Base-by-base conservation (phyloP, 2,797 vertebrate genomes). In the Lagocephalus sceleratus region DNA sequence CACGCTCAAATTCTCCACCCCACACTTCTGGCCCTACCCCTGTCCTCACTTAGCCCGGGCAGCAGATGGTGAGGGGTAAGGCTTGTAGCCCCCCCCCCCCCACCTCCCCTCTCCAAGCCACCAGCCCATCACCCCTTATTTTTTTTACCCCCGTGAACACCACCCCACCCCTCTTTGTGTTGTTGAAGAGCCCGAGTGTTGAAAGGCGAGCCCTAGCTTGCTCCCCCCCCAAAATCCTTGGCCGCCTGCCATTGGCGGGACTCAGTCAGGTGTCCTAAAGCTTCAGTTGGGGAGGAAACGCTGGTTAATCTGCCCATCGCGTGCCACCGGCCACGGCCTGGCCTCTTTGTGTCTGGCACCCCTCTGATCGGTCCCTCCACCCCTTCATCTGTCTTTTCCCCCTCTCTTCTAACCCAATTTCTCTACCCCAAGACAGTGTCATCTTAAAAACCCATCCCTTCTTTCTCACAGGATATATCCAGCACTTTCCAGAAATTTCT, bases 1-100 rank as follows among this genome's bases (percentile, higher is more conserved):
- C 62, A 20, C 69, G 67, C 84, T 73, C 48, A 6, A 53, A 71
- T 76, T 68, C 71, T 54, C 69, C 71, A 74, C 71, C 71, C 79
- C 3, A 47, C 68, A 52, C 76, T 43, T 75, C 66, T 60, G 71
- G 80, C 84, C 85, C 70, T 79, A 57, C 81, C 83, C 78, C 76
- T 83, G 83, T 87, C 82, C 87, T 84, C 88, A 89, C 76, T 88
- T 86, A 87, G 87, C 88, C 91, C 73, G 83, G 76, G 78, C 64
- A 91, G 89, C 93, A 94, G 93, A 94, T 93, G 92, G 92, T 89
- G 86, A 90, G 84, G 91, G 88, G 85, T 82, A 87, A 73, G 69
- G 55, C 80, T 81, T 76, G 79, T 72, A 67, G 44, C 71, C 73
- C 45, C 63, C 73, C 57, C 35, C 73, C 63, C 66, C 17, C 40